phyloP scores from a whole-genome alignment of 2,797 vertebrate species.

The Mycteria americana region DNA sequence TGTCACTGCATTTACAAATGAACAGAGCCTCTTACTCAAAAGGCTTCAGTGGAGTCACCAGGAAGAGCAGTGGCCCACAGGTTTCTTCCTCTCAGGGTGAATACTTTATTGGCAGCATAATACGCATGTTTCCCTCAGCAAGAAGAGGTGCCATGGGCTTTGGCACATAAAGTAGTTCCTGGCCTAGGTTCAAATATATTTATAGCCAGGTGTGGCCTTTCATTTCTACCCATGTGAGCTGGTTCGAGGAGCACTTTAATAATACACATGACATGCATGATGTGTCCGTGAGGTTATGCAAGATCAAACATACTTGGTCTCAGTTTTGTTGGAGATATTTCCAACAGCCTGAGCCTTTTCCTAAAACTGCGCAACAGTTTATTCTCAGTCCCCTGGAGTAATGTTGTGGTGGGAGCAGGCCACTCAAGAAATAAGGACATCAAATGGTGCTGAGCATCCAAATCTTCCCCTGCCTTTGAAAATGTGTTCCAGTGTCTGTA shows the following conservation, averaged over 20 bases:
- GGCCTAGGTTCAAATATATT: not conserved
- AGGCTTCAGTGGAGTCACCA: constrained; percentile 8
- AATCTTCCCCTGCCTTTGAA: not conserved
- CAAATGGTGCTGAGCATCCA: not conserved
- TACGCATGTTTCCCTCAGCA: not conserved
- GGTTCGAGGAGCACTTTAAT: not conserved
- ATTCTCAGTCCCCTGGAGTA: not conserved
- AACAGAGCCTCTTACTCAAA: constrained; percentile 62
- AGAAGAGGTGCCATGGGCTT: not conserved
- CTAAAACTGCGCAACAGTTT: not conserved
- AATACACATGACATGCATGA: not conserved
- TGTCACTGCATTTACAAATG: constrained; percentile 73
- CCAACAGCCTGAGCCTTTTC: not conserved
- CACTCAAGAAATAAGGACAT: not conserved
- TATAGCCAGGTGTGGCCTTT: not conserved
- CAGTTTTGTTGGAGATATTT: not conserved
- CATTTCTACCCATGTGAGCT: not conserved
- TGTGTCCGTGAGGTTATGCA: not conserved
- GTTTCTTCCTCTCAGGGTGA: constrained; percentile 8
- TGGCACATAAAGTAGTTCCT: not conserved
- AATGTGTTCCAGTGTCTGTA: not conserved
- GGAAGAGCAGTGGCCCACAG: not conserved
- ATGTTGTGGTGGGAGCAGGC: not conserved
- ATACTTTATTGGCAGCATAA: constrained; percentile 41
- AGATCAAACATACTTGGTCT: not conserved